Conservation (phyloP, 2,888 invertebrate genomes). For the Hirtodrosophila histrioides region DNA sequence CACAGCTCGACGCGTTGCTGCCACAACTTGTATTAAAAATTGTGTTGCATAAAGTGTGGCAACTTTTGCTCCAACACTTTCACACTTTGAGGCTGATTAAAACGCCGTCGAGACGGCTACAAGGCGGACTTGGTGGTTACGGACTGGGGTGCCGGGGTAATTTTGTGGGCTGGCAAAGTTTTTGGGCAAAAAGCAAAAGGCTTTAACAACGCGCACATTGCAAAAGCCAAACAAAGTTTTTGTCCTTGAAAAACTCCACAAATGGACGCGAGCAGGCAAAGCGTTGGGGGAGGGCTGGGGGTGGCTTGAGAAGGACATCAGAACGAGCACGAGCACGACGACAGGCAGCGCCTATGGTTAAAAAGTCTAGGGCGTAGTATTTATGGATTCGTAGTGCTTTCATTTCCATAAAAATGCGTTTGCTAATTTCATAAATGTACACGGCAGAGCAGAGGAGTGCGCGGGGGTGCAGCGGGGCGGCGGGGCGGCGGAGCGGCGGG, state of each 20-base stretch:
- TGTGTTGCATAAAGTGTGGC: constrained; percentile 31
- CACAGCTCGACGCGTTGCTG: constrained; percentile 1
- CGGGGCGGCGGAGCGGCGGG: background rate
- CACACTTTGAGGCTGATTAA: constrained; percentile 55
- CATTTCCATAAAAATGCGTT: constrained; percentile 73
- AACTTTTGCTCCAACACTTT: constrained; percentile 37
- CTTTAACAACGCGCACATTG: constrained; percentile 62
- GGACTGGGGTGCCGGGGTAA: background rate
- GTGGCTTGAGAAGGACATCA: constrained; percentile 6
- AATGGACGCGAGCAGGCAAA: background rate
- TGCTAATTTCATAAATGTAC: constrained; percentile 75
- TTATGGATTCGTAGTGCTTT: constrained; percentile 43
- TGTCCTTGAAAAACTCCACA: constrained; percentile 71
- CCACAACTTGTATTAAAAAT: constrained; percentile 43
- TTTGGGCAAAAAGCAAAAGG: constrained; percentile 69
- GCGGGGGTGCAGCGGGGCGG: background rate
- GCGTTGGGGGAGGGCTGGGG: too few relatives aligned
- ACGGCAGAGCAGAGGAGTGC: background rate
- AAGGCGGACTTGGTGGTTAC: background rate
- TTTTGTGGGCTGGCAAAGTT: constrained; percentile 52
- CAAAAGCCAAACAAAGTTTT: constrained; percentile 68
- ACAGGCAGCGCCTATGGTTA: constrained; percentile 14
- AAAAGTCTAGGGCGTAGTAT: constrained; percentile 38
- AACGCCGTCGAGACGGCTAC: constrained; percentile 41
- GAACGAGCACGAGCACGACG: background rate